Evolutionary conservation across 2,113 vertebrate species (phyloP).

Genomic region (Xerus inauris): DNA sequence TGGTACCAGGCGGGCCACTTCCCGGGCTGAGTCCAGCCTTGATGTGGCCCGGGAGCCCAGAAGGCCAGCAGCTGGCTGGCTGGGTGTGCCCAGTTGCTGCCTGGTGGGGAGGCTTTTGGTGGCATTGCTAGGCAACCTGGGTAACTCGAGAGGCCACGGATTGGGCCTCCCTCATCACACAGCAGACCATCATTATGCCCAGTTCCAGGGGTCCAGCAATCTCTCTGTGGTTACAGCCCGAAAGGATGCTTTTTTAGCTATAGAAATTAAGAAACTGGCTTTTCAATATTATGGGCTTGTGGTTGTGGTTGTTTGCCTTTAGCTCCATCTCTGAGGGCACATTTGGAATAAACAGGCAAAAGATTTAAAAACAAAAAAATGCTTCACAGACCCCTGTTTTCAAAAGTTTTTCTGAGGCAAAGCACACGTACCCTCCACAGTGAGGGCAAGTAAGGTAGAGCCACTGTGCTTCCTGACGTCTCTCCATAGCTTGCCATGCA

Average conservation of each 20-base stretch:
- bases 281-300: slow-evolving; percentile 68
- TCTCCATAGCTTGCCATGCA: not conserved
- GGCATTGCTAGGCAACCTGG: slow-evolving; percentile 71
- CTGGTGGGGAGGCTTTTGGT: slow-evolving; percentile 56
- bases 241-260: slow-evolving; percentile 75
- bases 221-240: slow-evolving; percentile 66
- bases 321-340: slow-evolving; percentile 45
- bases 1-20: slow-evolving; percentile 37
- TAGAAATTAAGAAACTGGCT: slow-evolving; percentile 67
- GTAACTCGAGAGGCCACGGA: slow-evolving; percentile 64
- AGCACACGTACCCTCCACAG: not conserved
- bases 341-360: slow-evolving; percentile 62
- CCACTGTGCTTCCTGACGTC: not conserved
- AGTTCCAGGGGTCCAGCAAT: slow-evolving; percentile 23
- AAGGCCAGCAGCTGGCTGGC: slow-evolving; percentile 19
- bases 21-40: slow-evolving; percentile 40
- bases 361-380: slow-evolving; percentile 59
- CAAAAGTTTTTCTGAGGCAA: slow-evolving; percentile 42
- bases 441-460: not conserved
- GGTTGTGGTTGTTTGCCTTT: slow-evolving; percentile 64
- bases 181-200: slow-evolving; percentile 68
- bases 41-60: slow-evolving; percentile 57
- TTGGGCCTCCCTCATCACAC: slow-evolving; percentile 62
- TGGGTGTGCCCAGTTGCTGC: not conserved
- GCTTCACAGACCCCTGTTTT: not conserved